Conservation (phyloP, 1,140 invertebrate genomes). For the Panulirus ornatus region DNA sequence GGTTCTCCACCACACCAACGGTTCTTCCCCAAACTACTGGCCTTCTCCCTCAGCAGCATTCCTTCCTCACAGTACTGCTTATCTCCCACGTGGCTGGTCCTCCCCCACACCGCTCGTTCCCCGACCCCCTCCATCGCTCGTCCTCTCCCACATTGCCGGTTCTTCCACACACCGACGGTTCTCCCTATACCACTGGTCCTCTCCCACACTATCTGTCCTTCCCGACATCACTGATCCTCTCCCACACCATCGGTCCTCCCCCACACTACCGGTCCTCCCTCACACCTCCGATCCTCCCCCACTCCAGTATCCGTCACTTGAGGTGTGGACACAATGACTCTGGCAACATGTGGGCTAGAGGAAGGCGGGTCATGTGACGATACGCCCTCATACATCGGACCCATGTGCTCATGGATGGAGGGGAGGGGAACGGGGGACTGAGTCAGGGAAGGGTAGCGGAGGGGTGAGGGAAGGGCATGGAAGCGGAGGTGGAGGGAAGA, state of each 20-base stretch:
- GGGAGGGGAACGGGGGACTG: background rate
- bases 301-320: no score
- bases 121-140: background rate
- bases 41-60: background rate
- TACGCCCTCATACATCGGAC: no score
- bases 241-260: background rate
- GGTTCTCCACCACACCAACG: background rate
- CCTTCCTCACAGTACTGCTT: background rate
- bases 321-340: no score
- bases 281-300: background rate
- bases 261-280: no score
- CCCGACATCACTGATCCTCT: background rate
- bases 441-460: background rate
- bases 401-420: background rate
- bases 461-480: background rate
- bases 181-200: background rate
- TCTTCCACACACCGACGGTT: background rate
- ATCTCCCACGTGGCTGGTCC: background rate
- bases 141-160: background rate
- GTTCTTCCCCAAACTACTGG: background rate
- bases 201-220: constrained; percentile 9
- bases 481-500: background rate
- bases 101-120: background rate
- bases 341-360: no score
- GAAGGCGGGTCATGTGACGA: no score